phyloP scores from a whole-genome alignment of 2,888 invertebrate species.

The Hartigia nigra region DNA sequence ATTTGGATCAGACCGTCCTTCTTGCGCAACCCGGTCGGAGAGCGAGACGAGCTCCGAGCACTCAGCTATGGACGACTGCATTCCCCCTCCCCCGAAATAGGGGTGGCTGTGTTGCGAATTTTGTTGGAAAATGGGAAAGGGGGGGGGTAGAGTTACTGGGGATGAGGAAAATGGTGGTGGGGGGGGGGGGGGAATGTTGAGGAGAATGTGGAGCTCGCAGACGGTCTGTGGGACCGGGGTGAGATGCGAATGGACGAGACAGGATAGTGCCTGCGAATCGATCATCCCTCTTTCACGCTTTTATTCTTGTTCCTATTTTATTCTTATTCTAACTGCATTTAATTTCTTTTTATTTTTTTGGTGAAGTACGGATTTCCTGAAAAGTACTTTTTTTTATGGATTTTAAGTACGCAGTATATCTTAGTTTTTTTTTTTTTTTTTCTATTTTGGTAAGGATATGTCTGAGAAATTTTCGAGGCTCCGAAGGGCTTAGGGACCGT shows the following conservation, averaged over 20 bases:
- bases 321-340: neutral
- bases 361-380: neutral
- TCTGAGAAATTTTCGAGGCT: neutral
- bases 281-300: neutral
- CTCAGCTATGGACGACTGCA: slow-evolving; percentile 45
- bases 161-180: too few species aligned
- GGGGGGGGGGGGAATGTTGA: neutral
- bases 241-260: neutral
- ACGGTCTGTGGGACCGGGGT: neutral
- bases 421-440: neutral
- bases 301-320: neutral
- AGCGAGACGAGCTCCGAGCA: slow-evolving; percentile 39
- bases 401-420: neutral
- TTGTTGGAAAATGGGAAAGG: neutral
- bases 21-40: slow-evolving; percentile 15
- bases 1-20: slow-evolving; percentile 55
- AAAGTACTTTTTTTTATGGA: neutral
- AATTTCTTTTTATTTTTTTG: neutral
- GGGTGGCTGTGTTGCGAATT: slow-evolving; percentile 6
- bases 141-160: neutral
- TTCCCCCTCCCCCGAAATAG: slow-evolving; percentile 15
- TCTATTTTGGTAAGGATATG: neutral
- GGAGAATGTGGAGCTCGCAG: neutral
- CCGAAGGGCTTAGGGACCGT: neutral
- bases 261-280: slow-evolving; percentile 5